phyloP scores from a whole-genome alignment of 2,888 invertebrate species.

The Adineta ricciae region DNA sequence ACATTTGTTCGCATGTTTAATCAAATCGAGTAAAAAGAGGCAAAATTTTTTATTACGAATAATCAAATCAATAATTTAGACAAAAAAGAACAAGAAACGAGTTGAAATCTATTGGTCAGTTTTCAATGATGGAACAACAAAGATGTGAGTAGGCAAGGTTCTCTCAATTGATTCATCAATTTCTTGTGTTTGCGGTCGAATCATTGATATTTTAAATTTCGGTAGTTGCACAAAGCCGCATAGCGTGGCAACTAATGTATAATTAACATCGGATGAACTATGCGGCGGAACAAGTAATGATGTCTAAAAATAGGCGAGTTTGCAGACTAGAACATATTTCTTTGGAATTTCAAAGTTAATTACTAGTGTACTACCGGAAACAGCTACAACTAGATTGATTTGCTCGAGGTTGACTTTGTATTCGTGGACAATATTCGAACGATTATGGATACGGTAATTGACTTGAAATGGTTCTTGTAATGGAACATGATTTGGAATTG shows the following conservation, averaged over 20 bases:
- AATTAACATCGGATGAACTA: slow-evolving; percentile 6
- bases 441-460: slow-evolving; percentile 16
- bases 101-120: not conserved
- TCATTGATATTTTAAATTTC: not conserved
- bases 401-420: slow-evolving; percentile 13
- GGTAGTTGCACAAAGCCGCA: slow-evolving; percentile 17
- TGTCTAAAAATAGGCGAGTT: not conserved
- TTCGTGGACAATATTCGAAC: not conserved
- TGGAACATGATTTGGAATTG: not conserved
- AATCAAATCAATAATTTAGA: not conserved
- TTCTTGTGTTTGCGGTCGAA: not conserved
- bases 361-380: not conserved
- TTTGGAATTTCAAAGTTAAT: not conserved
- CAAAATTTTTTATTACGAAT: not conserved
- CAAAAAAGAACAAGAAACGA: not conserved
- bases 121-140: not conserved
- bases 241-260: slow-evolving; percentile 8
- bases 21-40: not conserved
- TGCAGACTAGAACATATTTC: too few relatives aligned
- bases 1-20: not conserved
- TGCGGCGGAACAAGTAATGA: not conserved
- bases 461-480: slow-evolving; percentile 21
- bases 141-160: slow-evolving; percentile 4
- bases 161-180: slow-evolving; percentile 12
- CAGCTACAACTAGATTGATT: not conserved